These are phyloP conservation scores for Catocala nupta DNA, from an alignment of 2,888 invertebrate genomes.

Conservation along the genomic window DNA sequence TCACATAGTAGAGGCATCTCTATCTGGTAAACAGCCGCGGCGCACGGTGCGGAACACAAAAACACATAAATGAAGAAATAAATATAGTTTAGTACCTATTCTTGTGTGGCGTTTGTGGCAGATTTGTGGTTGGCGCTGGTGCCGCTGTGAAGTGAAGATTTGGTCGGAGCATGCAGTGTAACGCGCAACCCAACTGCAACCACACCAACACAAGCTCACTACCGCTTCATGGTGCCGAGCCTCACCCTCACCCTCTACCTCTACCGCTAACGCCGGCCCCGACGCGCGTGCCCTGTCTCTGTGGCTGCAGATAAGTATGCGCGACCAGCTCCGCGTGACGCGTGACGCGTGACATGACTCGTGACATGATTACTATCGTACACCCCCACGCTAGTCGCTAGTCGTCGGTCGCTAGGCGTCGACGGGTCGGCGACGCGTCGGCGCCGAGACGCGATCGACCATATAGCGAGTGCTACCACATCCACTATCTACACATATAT, in stretches of 20 bases:
- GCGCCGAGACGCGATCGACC: too few relatives aligned
- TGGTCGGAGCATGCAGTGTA: slow-evolving; percentile 95
- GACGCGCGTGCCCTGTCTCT: slow-evolving; percentile 11
- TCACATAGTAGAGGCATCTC: slow-evolving; percentile 78
- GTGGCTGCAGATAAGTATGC: slow-evolving; percentile 62
- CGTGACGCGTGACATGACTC: slow-evolving; percentile 41
- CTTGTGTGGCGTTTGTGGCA: slow-evolving; percentile 86
- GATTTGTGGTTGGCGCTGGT: slow-evolving; percentile 86
- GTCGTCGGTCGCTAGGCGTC: slow-evolving; percentile 28
- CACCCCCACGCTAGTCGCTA: slow-evolving; percentile 29
- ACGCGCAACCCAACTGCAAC: slow-evolving; percentile 97
- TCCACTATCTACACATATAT: slow-evolving; percentile 76
- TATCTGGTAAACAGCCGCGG: slow-evolving; percentile 78
- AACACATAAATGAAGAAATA: slow-evolving; percentile 83
- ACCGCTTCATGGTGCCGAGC: slow-evolving; percentile 60
- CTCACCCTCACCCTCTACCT: slow-evolving; percentile 37
- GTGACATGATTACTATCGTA: slow-evolving; percentile 23
- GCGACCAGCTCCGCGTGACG: slow-evolving; percentile 39
- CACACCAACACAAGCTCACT: slow-evolving; percentile 88
- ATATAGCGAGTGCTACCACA: slow-evolving; percentile 76
- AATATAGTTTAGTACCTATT: slow-evolving; percentile 86
- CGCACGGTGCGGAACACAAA: slow-evolving; percentile 86
- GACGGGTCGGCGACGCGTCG: not conserved
- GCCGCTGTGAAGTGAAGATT: slow-evolving; percentile 86
- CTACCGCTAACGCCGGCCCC: slow-evolving; percentile 12